phyloP scores from a whole-genome alignment of 1,140 invertebrate species.

The Homarus americanus region DNA sequence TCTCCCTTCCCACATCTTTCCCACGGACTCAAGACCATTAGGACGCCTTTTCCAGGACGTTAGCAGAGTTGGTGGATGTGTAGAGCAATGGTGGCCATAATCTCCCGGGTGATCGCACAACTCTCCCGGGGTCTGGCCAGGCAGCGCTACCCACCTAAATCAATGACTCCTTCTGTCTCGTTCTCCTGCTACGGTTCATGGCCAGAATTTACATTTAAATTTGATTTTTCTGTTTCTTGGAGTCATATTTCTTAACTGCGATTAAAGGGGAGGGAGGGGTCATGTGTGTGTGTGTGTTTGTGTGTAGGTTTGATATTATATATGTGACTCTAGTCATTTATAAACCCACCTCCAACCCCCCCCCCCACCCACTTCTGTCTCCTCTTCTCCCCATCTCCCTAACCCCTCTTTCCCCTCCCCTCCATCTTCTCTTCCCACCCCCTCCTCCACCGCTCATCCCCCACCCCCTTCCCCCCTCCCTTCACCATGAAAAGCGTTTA shows the following conservation, averaged over 20 bases:
- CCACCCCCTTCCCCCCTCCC: too few relatives aligned
- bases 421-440: too few relatives aligned
- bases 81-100: not conserved
- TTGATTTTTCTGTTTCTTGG: conserved; percentile 44
- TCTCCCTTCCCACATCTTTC: not conserved
- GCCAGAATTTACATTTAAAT: conserved; percentile 56
- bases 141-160: not conserved
- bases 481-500: too few relatives aligned
- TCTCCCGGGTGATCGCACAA: conserved; percentile 25
- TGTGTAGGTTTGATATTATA: not conserved
- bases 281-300: conserved; percentile 8
- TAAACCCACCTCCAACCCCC: too few relatives aligned
- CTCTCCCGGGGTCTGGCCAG: not conserved
- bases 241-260: conserved; percentile 17
- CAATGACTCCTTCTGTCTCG: conserved; percentile 14
- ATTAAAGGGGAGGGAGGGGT: not conserved
- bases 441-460: too few relatives aligned
- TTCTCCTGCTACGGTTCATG: conserved; percentile 17
- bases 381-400: too few relatives aligned
- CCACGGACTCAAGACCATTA: not conserved
- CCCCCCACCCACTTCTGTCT: too few relatives aligned
- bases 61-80: not conserved
- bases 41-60: not conserved
- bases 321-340: too few relatives aligned
- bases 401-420: too few relatives aligned